These are phyloP conservation scores for Drosophila lacteicornis DNA, from an alignment of 1,140 invertebrate species.

Conservation along the genomic window DNA sequence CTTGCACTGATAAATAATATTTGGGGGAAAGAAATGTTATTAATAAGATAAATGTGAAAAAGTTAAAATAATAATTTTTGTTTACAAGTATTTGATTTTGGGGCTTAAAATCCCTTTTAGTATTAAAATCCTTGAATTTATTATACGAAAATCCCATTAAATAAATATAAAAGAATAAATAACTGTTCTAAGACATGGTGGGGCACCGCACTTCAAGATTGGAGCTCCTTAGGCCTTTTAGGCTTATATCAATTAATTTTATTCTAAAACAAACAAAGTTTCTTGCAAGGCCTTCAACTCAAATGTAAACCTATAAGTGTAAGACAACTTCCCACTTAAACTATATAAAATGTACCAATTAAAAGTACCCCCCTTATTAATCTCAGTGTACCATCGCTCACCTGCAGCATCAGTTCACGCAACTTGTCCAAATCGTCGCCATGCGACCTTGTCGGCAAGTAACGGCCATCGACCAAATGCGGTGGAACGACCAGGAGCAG, in stretches of 20 bases:
- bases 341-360: not conserved
- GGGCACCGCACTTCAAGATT: not conserved
- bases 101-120: too few species aligned
- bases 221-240: not conserved
- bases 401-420: slow-evolving; percentile 87
- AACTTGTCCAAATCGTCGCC: slow-evolving; percentile 87
- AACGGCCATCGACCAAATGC: slow-evolving; percentile 85
- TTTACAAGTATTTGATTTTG: too few species aligned
- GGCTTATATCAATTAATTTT: too few species aligned
- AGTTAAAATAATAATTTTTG: not conserved
- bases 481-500: slow-evolving; percentile 63
- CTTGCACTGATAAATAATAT: slow-evolving; percentile 1
- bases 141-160: too few species aligned
- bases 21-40: not conserved
- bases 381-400: slow-evolving; percentile 77
- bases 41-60: too few species aligned
- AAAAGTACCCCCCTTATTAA: not conserved
- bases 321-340: not conserved
- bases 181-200: too few species aligned
- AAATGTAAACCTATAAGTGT: not conserved
- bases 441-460: slow-evolving; percentile 86
- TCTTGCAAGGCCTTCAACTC: not conserved
- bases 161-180: too few species aligned
- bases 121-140: too few species aligned
- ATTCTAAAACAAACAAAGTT: not conserved